A percentile compares a stretch with the other conserved stretches of the same genome.
These are phyloP conservation scores for Hycleus phaleratus DNA, from an alignment of 1,140 invertebrate genomes.

Conservation along the genomic window DNA sequence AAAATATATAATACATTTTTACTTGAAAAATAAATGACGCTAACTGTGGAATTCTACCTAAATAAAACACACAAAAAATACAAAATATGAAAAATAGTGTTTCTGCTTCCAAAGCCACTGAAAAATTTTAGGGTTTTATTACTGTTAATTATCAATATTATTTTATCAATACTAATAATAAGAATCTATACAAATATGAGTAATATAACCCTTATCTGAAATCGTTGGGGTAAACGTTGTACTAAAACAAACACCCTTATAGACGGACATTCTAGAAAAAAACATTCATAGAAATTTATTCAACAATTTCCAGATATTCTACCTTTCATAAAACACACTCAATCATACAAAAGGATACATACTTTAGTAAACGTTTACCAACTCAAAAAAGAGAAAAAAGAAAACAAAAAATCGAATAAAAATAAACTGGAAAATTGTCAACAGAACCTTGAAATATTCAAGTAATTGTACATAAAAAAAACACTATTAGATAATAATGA, in stretches of 20 bases:
- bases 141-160: conserved; percentile 3
- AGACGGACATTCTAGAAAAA: too few relatives aligned
- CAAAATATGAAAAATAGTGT: conserved; percentile 31
- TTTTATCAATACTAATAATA: not conserved
- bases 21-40: conserved; percentile 22
- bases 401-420: not conserved
- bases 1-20: conserved; percentile 25
- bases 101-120: conserved; percentile 34
- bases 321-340: conserved; percentile 27
- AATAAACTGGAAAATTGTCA: conserved; percentile 17
- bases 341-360: conserved; percentile 21
- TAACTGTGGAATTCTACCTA: conserved; percentile 32
- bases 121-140: conserved; percentile 30
- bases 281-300: conserved; percentile 1
- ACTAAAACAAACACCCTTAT: conserved; percentile 27
- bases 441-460: too few relatives aligned
- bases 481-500: not conserved
- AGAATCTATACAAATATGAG: not conserved
- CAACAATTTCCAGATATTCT: conserved; percentile 27
- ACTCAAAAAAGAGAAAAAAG: conserved; percentile 2
- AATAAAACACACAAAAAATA: conserved; percentile 34
- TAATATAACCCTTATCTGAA: conserved; percentile 30
- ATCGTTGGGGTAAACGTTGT: conserved; percentile 30
- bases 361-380: conserved; percentile 30
- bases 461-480: too few relatives aligned